A percentile compares a stretch with the other conserved stretches of the same genome.
Conservation (phyloP, 2,797 vertebrate genomes). For the Mormyrops attenuatus region DNA sequence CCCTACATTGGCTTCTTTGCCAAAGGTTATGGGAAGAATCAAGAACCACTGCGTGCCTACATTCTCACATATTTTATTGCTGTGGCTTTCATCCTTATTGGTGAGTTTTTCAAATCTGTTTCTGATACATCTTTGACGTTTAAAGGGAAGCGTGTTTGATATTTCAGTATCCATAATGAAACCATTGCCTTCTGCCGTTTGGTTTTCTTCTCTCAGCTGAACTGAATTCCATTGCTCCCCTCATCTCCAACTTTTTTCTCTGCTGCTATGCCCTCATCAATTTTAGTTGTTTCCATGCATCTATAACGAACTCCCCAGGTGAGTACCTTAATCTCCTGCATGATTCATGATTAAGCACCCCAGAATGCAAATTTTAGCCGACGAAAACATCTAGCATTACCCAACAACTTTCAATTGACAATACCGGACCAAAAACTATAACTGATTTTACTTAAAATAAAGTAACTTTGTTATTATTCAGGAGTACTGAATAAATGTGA, state of each 20-base stretch:
- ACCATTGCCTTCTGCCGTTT: neutral
- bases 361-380: neutral
- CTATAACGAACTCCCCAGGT: slow-evolving; percentile 67
- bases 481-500: neutral
- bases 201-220: slow-evolving; percentile 44
- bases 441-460: neutral
- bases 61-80: slow-evolving; percentile 62
- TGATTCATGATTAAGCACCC: neutral
- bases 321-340: slow-evolving; percentile 16
- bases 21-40: slow-evolving; percentile 68
- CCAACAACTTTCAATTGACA: neutral
- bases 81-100: slow-evolving; percentile 64
- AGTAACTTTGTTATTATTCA: neutral
- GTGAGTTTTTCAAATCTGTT: slow-evolving; percentile 44
- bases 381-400: neutral
- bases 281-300: slow-evolving; percentile 71
- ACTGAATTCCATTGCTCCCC: slow-evolving; percentile 57
- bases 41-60: slow-evolving; percentile 61
- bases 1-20: slow-evolving; percentile 65
- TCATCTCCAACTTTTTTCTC: slow-evolving; percentile 72
- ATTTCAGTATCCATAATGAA: neutral
- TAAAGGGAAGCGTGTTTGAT: neutral
- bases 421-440: neutral
- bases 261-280: slow-evolving; percentile 69
- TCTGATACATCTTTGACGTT: neutral